Evolutionary conservation across 2,797 vertebrate genomes (phyloP), one percentile per base, ranked within the genome.

Genomic region (Characodon lateralis): DNA sequence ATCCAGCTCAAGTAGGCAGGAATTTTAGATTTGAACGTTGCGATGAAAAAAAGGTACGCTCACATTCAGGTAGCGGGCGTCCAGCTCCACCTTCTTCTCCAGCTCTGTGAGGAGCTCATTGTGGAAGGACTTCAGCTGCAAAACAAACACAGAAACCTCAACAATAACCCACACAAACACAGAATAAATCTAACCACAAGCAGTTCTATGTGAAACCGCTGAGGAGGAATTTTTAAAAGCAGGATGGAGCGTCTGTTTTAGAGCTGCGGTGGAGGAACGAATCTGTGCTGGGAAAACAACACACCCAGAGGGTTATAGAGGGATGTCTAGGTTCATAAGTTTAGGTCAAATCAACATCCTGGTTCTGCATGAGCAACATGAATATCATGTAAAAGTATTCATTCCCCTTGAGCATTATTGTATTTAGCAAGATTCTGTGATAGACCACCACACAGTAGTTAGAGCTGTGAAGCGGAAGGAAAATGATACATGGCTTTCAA

Each of bases 51-150:
- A 46, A 50, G 16, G 70, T 43, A 69, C 2, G 94, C 98, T 97
- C 94, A 99, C 98, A 24, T 97, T 99, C 80, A 99, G 94, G 89
- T 99, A 99, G 59, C 98, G 96, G 0, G 97, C 97, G 51, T 99
- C 98, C 95, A 99, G 86, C 87, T 99, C 98, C 58, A 99, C 98
- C 93, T 99, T 99, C 96, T 99, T 98, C 93, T 99, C 98, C 93
- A 99, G 94, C 92, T 99, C 98, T 0, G 96, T 98, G 71, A 99
- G 96, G 73, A 99, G 94, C 92, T 99, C 98, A 1, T 97, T 98
- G 94, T 99, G 98, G 83, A 99, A 99, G 3, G 98, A 99, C 91
- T 98, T 98, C 71, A 99, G 95, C 98, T 98, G 86, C 0, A 74
- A 86, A 46, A 84, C 4, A 90, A n/a, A 87, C 79, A 81, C 0